Percentiles rank a stretch among this genome's conserved stretches.
These are phyloP conservation scores for Takifugu bimaculatus DNA, from an alignment of 2,113 vertebrate species.

Conservation along the genomic window DNA sequence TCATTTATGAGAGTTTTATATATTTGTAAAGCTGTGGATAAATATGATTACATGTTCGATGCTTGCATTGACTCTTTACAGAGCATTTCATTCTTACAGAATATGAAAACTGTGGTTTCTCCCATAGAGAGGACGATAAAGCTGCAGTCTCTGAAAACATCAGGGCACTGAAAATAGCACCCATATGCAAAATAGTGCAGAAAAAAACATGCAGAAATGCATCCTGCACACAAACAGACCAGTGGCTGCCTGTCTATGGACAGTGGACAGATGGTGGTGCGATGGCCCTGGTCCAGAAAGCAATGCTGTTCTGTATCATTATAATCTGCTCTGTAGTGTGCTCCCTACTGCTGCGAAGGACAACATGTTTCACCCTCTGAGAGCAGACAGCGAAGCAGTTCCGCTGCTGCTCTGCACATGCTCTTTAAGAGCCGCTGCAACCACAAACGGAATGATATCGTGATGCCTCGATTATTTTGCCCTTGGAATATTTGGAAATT, in stretches of 20 bases:
- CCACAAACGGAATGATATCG: constrained; percentile 21
- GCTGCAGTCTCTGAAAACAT: neutral
- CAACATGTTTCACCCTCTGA: constrained; percentile 71
- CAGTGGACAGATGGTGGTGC: constrained; percentile 72
- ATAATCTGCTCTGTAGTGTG: constrained; percentile 72
- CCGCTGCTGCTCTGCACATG: constrained; percentile 44
- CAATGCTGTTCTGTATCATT: constrained; percentile 70
- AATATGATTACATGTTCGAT: too few relatives aligned
- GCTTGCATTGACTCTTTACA: too few relatives aligned
- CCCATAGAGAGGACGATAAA: too few relatives aligned
- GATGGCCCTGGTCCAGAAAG: constrained; percentile 70
- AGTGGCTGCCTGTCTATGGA: constrained; percentile 57
- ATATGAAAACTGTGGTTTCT: too few relatives aligned
- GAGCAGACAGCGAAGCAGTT: constrained; percentile 57
- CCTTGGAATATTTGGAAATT: neutral
- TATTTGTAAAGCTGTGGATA: too few relatives aligned
- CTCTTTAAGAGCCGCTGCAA: constrained; percentile 20
- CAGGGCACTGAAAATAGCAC: constrained; percentile 7
- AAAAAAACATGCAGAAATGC: constrained; percentile 9
- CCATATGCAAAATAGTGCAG: too few relatives aligned
- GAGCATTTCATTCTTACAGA: too few relatives aligned
- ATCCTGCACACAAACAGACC: constrained; percentile 17
- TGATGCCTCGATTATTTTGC: constrained; percentile 19
- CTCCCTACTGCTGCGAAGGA: constrained; percentile 68
- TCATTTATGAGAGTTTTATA: too few relatives aligned